Evolutionary conservation across 2,888 invertebrate species (phyloP), one percentile per base, ranked within the genome.

Genomic region (Tineola bisselliella): DNA sequence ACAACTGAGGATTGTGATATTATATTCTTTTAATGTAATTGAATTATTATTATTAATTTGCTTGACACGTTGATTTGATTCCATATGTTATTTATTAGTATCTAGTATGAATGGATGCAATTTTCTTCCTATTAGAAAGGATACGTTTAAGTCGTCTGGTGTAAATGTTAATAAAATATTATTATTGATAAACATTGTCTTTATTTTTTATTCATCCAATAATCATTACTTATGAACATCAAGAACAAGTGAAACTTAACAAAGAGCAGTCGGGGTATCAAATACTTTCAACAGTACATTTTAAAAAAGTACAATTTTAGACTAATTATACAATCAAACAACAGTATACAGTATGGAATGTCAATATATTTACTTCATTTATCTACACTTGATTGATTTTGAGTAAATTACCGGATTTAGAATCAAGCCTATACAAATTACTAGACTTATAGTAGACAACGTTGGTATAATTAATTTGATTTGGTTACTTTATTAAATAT

Each of bases 1-100:
- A 79, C 77, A 77, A 76, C 81, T 74, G 75, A 84, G 84, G 84
- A 84, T 84, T 87, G 86, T 87, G 86, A 87, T 87, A 87, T n/a
- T n/a, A n/a, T 86, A 84, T 82, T 83, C 84, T 83, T 83, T 84
- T 54, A 54, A 54, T 52, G 10, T 52, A 31, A 38, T 4, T 57
- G 18, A n/a, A 52, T 52, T 52, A 54, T 54, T 19, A 60, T 54
- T 52, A 54, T 54, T 19, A 60, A 25, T 54, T 54, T 25, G 18
- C 54, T 4, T 54, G 25, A 54, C 54, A 54, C 25, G 54, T 58
- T 58, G 33, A 58, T 33, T 33, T 17, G 19, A 58, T 58, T 58
- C 58, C 58, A 58, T 58, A 12, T 58, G 31, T 58, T 58, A 58
- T 58, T 58, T 58, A 58, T 58, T 58, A 58, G 33, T 58, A 31